These are phyloP conservation scores for Palythoa heliodiscus DNA, from an alignment of 92 coral and sea anemone species.

Conservation along the genomic window DNA sequence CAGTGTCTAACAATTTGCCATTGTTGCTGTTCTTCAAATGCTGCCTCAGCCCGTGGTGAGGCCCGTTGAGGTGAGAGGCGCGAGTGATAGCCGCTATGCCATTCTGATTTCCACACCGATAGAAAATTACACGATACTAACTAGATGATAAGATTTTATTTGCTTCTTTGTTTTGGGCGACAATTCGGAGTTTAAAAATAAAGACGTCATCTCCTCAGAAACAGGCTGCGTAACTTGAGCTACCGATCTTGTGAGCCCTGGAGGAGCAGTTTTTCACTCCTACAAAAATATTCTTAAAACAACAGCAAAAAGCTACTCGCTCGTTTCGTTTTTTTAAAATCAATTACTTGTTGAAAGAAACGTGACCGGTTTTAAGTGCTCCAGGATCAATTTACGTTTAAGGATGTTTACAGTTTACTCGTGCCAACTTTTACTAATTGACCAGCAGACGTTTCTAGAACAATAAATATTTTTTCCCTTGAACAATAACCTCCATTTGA, in stretches of 20 bases:
- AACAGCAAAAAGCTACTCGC: not conserved
- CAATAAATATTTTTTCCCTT: not conserved
- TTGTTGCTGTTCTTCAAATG: no score
- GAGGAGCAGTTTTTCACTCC: not conserved
- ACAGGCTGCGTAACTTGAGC: not conserved
- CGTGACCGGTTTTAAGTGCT: not conserved
- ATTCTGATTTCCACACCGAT: no score
- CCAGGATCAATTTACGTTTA: not conserved
- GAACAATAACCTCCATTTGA: not conserved
- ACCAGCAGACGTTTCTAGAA: not conserved
- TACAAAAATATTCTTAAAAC: not conserved
- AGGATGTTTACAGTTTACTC: no score
- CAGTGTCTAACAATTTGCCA: no score
- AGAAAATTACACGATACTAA: no score
- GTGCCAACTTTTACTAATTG: not conserved
- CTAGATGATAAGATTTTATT: no score
- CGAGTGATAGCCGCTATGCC: no score
- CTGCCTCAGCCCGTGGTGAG: no score
- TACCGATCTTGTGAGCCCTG: slow-evolving; percentile 1
- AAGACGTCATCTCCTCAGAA: not conserved
- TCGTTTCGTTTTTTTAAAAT: slow-evolving; percentile 9
- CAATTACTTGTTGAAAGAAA: not conserved
- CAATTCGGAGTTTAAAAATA: not conserved
- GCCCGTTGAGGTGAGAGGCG: no score
- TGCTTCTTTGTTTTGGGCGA: not conserved